phyloP scores from a whole-genome alignment of 1,140 invertebrate genomes.

The Druon quercuslanigerum region DNA sequence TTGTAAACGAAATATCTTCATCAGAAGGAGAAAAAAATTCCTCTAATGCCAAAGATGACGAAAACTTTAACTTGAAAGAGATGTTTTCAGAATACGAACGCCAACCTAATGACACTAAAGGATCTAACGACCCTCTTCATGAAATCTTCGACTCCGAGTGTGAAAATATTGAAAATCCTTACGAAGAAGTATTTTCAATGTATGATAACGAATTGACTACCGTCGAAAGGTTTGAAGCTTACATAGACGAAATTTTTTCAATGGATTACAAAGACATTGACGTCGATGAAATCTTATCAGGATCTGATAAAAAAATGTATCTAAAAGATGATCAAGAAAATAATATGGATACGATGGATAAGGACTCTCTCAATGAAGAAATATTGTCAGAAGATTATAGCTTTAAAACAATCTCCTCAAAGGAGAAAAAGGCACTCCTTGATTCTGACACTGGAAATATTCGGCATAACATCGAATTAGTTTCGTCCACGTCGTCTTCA shows the following conservation, averaged over 20 bases:
- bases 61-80: not conserved
- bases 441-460: not conserved
- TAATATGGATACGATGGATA: not conserved
- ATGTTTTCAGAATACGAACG: not conserved
- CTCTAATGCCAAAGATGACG: not conserved
- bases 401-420: not conserved
- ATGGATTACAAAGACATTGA: conserved; percentile 14
- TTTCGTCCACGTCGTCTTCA: not conserved
- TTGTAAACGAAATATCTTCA: conserved; percentile 1
- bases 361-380: not conserved
- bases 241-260: conserved; percentile 28
- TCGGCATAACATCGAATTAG: not conserved
- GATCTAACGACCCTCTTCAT: not conserved
- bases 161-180: not conserved
- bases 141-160: not conserved
- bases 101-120: not conserved
- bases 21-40: not conserved
- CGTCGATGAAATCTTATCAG: not conserved
- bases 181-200: not conserved
- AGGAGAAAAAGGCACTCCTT: not conserved
- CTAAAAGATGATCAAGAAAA: too few relatives aligned
- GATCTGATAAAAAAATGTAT: too few relatives aligned
- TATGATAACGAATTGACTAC: not conserved
- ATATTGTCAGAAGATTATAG: not conserved
- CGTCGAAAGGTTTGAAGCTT: not conserved